phyloP scores from a whole-genome alignment of 2,888 invertebrate species.

The Liodrosophila aerea region DNA sequence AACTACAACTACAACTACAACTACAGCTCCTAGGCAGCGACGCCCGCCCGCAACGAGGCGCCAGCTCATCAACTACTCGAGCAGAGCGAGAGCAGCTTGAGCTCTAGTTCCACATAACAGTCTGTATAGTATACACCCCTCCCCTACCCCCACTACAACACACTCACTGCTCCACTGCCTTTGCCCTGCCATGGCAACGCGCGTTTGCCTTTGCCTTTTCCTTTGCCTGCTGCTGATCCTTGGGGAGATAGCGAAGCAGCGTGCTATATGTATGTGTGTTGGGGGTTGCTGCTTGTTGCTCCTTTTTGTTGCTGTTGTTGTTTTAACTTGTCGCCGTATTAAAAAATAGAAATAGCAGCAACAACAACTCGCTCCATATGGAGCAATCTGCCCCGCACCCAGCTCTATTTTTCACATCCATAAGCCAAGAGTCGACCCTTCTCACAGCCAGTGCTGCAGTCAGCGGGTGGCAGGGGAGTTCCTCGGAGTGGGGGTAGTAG shows the following conservation, averaged over 20 bases:
- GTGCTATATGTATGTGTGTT: slow-evolving; percentile 38
- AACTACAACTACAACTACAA: no score
- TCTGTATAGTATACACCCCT: neutral
- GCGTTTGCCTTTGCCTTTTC: slow-evolving; percentile 21
- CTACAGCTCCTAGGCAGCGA: neutral
- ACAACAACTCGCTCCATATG: slow-evolving; percentile 61
- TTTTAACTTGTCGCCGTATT: slow-evolving; percentile 67
- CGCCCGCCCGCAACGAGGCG: slow-evolving; percentile 63
- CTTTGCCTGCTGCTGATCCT: slow-evolving; percentile 52
- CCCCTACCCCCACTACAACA: neutral
- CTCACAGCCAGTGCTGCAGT: slow-evolving; percentile 25
- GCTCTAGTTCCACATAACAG: slow-evolving; percentile 28
- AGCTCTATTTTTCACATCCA: slow-evolving; percentile 14
- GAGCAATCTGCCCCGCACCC: slow-evolving; percentile 33
- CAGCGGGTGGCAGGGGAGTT: neutral
- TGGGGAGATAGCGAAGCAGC: slow-evolving; percentile 52
- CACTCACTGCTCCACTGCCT: no score
- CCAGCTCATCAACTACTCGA: slow-evolving; percentile 71
- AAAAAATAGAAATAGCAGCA: slow-evolving; percentile 63
- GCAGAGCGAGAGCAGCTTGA: neutral
- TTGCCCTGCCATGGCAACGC: slow-evolving; percentile 54
- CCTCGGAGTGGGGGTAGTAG: neutral
- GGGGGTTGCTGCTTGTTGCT: slow-evolving; percentile 50
- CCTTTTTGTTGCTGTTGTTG: slow-evolving; percentile 36
- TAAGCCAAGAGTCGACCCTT: slow-evolving; percentile 45